Evolutionary conservation across 1,140 invertebrate species (phyloP), one percentile per base, ranked within the genome.

Genomic region (Nasonia longicornis): DNA sequence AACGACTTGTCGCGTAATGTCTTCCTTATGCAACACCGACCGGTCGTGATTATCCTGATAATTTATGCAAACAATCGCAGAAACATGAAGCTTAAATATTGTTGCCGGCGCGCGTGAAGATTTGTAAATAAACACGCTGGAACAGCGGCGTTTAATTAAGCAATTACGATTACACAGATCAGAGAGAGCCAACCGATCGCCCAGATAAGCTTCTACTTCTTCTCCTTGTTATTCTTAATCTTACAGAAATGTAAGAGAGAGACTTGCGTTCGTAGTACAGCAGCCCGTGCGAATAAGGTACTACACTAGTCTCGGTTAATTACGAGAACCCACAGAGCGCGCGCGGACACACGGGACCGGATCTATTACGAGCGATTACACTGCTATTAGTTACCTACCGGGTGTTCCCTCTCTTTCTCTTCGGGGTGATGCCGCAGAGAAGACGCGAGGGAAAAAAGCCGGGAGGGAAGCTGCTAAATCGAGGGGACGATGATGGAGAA

Each of bases 321-420:
- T 85, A 83, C 85, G 84, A 84, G 64, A 67, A 16, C 14, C 26
- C 29, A 67, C 29, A 67, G 22, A 58, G 26, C 22, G 14, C 48
- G 12, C 48, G 85, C 81, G 84, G 86, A 85, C 84, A 85, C 84
- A 79, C 79, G 78, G 84, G 85, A 87, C 85, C 83, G 85, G 86
- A 86, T 84, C 87, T 86, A 86, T 88, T 88, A 88, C 87, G 83
- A 87, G 84, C 86, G 85, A 88, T 88, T 88, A 87, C 86, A 87
- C 87, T 85, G 85, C 87, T 87, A 88, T 88, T 87, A 88, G 86
- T 87, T 88, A 87, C 86, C 86, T 86, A 87, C 87, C 83, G 86
- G 86, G 85, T 87, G 86, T 87, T 87, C 86, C 84, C 52, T 58
- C 52, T 58, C 52, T 7, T n/a, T n/a, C 52, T 58, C 52, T 20